Base-by-base conservation (phyloP, 2,888 invertebrate species). In the Mesopsocus fuscifrons region DNA sequence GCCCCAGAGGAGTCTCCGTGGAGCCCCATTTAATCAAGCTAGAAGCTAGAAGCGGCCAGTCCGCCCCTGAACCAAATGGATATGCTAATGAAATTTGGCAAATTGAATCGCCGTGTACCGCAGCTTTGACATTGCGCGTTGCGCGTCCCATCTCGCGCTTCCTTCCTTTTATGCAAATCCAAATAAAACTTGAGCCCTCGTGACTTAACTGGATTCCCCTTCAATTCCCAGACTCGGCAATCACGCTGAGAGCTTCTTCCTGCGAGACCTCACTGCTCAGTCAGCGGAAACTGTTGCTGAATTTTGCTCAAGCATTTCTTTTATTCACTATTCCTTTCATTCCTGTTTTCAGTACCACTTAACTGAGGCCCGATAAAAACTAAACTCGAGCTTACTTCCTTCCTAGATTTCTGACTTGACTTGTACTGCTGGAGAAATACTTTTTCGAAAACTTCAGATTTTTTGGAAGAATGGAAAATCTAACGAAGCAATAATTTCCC, bases 1-100 rank as follows among this genome's bases (percentile, higher is more conserved):
- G 52, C 52, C 55, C 53, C 53, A 45, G 47, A 48, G 51, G 53
- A 44, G 46, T 44, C 18, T 40, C 38, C 43, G 47, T n/a, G n/a
- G n/a, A n/a, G n/a, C n/a, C n/a, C 44, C 48, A 45, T 48, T 42
- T 44, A 44, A 33, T 33, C 33, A 43, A 45, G 34, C 26, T 17
- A 42, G 30, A 40, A 31, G 38, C 17, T 16, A 38, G 38, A 38
- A 9, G 26, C 11, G 26, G 26, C 26, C 8, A 26, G 26, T 26
- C 6, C 26, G 26, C 26, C 26, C 13, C 38, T 17, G 38, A 15
- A 20, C 20, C 13, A 16, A 33, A 33, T 20, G 21, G 20, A 38
- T 18, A 38, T 38, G 38, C 38, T 38, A 38, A 38, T 38, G 38
- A 38, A 38, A 38, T 38, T 38, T 38, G 18, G n/a, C 20, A 38